Conservation (phyloP, 1,140 invertebrate species). For the Leptinotarsa lineolata region DNA sequence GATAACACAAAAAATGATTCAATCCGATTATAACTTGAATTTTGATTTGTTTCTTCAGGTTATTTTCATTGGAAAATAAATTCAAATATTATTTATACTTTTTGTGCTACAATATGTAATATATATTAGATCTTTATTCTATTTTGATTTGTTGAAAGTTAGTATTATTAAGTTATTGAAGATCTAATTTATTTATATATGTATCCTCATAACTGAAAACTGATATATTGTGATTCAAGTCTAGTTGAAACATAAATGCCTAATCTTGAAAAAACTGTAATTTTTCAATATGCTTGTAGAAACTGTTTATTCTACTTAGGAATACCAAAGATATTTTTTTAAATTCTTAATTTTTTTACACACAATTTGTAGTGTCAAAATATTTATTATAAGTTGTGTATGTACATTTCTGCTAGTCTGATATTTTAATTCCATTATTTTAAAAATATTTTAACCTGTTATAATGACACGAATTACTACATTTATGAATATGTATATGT, state of each 20-base stretch:
- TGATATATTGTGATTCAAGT: constrained; percentile 19
- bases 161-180: constrained; percentile 18
- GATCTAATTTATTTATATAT: constrained; percentile 22
- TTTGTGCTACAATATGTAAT: background rate
- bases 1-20: background rate
- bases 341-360: too few relatives aligned
- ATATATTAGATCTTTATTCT: background rate
- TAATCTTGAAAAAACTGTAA: constrained; percentile 3
- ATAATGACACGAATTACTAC: constrained; percentile 38
- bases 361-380: constrained; percentile 23
- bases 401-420: constrained; percentile 43
- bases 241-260: background rate
- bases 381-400: constrained; percentile 28
- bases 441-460: constrained; percentile 44
- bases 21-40: background rate
- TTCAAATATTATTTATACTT: background rate
- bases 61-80: background rate
- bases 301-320: constrained; percentile 32
- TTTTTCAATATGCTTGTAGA: background rate
- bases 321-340: constrained; percentile 43
- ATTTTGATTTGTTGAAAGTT: background rate
- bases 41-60: background rate
- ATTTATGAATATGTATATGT: constrained; percentile 33
- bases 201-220: constrained; percentile 4
- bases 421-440: constrained; percentile 44